Evolutionary conservation across 2,888 invertebrate genomes (phyloP), one percentile per base, ranked within the genome.

Genomic region (Nomada lathburiana): DNA sequence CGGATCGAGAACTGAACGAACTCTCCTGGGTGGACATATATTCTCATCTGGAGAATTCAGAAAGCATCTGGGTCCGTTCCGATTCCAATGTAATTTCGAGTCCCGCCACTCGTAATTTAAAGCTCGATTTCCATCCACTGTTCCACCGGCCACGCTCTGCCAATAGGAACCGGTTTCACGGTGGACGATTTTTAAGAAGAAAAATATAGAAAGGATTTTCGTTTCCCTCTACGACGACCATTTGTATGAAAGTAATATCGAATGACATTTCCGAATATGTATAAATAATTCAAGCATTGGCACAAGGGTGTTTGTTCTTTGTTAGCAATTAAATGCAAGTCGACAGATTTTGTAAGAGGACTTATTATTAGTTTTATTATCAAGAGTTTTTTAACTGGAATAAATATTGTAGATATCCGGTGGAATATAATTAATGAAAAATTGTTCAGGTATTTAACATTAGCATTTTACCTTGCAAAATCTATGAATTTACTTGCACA

Each of bases 31-130:
- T 18, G 36, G 16, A 65, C n/a, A 18, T 65, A 42, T 64, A 60
- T 36, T 70, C 52, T 53, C 70, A 29, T 62, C 62, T 23, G 42
- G 67, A 55, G 50, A 80, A 80, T 80, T 80, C 42, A 55, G 55
- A 29, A 20, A 55, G 11, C 70, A 59, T n/a, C n/a, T 9, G 42
- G n/a, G 13, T 42, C 42, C 26, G 13, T 70, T 55, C 55, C 78
- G 50, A 36, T 69, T 59, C 57, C 23, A 0, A n/a, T n/a, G 42
- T 26, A 53, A 53, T 65, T 78, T 42, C 47, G 7, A 50, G 5
- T 13, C 29, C 64, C n/a, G 18, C 9, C 11, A 44, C 10, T 47
- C 13, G 47, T 53, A 60, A 79, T 65, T 47, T 53, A 26, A 13
- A 65, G 29, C 18, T 13, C 52, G n/a, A 26, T 42, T 50, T 50